phyloP scores from a whole-genome alignment of 1,140 invertebrate species.

The Dendrolimus kikuchii region DNA sequence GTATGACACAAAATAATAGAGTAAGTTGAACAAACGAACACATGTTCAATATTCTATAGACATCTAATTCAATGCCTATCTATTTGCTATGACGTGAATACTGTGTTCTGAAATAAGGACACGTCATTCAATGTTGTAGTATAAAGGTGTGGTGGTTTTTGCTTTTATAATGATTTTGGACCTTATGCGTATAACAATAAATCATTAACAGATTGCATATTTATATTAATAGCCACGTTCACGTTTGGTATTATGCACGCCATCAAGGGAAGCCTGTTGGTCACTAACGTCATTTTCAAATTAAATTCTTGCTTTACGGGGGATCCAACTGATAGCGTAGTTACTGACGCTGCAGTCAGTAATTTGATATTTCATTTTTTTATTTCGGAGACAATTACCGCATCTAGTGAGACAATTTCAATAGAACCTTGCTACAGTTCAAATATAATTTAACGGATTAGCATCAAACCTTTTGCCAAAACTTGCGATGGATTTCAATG shows the following conservation, averaged over 20 bases:
- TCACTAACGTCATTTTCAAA: constrained; percentile 11
- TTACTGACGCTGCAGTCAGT: not conserved
- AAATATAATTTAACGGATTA: no score
- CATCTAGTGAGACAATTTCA: no score
- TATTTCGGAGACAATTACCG: no score
- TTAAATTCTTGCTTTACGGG: not conserved
- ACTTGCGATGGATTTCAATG: no score
- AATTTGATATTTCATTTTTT: no score
- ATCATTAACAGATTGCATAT: not conserved
- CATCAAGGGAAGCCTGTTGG: constrained; percentile 17
- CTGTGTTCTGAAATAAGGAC: constrained; percentile 42
- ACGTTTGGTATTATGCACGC: constrained; percentile 21
- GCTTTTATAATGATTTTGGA: constrained; percentile 13
- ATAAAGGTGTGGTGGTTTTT: constrained; percentile 24
- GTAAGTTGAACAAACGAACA: not conserved
- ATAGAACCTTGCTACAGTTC: no score
- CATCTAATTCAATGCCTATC: constrained; percentile 18
- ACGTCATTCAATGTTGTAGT: constrained; percentile 49
- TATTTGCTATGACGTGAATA: constrained; percentile 37
- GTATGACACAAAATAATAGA: no score
- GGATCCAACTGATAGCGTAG: not conserved
- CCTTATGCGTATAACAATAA: constrained; percentile 20
- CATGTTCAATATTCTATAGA: constrained; percentile 11
- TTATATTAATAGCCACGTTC: constrained; percentile 12
- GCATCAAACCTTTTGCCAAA: no score